phyloP scores from a whole-genome alignment of 2,797 vertebrate species.

The Sphenodon punctatus region DNA sequence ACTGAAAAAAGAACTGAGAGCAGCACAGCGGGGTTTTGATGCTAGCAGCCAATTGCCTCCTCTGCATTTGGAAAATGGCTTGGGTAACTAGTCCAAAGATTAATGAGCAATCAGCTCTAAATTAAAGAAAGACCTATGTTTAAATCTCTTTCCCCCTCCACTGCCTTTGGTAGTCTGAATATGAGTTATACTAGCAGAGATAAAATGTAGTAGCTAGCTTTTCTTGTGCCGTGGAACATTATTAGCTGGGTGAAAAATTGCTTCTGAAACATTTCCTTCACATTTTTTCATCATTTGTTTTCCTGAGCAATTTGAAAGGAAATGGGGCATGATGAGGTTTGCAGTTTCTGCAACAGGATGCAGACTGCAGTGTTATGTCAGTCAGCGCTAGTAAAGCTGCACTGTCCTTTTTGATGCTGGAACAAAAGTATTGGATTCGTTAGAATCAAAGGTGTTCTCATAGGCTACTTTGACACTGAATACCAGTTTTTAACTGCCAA shows the following conservation, averaged over 20 bases:
- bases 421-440: slow-evolving; percentile 49
- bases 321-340: slow-evolving; percentile 64
- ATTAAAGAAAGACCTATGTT: slow-evolving; percentile 72
- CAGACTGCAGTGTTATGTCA: slow-evolving; percentile 59
- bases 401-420: slow-evolving; percentile 36
- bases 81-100: slow-evolving; percentile 77
- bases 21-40: slow-evolving; percentile 68
- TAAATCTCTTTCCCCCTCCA: slow-evolving; percentile 54
- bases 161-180: slow-evolving; percentile 45
- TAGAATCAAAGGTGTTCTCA: slow-evolving; percentile 34
- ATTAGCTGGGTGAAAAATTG: slow-evolving; percentile 69
- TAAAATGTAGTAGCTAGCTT: slow-evolving; percentile 67
- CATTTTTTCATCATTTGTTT: slow-evolving; percentile 70
- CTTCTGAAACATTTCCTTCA: slow-evolving; percentile 69
- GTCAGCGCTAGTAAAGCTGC: slow-evolving; percentile 59
- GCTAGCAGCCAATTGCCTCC: slow-evolving; percentile 72
- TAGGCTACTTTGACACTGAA: too few relatives aligned
- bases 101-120: slow-evolving; percentile 79
- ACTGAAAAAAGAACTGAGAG: slow-evolving; percentile 54
- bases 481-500: too few relatives aligned
- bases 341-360: slow-evolving; percentile 52
- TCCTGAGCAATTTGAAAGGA: slow-evolving; percentile 68
- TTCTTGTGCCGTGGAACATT: slow-evolving; percentile 55
- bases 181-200: slow-evolving; percentile 60
- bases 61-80: slow-evolving; percentile 76